These are phyloP conservation scores for Lamellibrachia columna DNA, from an alignment of 2,888 invertebrate species.

Conservation along the genomic window DNA sequence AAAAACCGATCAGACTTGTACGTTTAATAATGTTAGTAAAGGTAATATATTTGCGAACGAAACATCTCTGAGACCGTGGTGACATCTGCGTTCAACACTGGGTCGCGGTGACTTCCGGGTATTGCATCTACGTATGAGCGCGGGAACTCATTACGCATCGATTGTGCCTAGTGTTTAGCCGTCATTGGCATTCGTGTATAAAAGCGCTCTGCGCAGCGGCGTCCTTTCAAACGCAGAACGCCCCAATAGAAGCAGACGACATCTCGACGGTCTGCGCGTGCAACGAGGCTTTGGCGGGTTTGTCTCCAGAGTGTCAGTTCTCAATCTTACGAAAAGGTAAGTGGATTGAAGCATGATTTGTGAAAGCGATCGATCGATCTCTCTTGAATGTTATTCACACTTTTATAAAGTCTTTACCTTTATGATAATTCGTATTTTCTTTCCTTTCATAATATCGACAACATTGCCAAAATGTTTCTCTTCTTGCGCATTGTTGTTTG, in stretches of 20 bases:
- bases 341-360: not conserved
- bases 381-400: too few species aligned
- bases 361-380: not conserved
- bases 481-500: too few species aligned
- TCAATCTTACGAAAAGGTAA: not conserved
- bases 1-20: too few species aligned
- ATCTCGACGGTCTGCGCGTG: not conserved
- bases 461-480: too few species aligned
- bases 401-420: too few species aligned
- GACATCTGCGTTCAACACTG: not conserved
- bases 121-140: not conserved
- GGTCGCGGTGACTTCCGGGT: not conserved
- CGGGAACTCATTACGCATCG: slow-evolving; percentile 8
- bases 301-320: not conserved
- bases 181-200: not conserved
- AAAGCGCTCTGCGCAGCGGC: not conserved
- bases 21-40: too few species aligned
- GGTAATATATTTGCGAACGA: too few species aligned
- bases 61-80: not conserved
- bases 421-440: too few species aligned
- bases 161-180: not conserved
- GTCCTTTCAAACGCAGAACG: slow-evolving; percentile 7
- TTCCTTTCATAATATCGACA: too few species aligned
- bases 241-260: not conserved
- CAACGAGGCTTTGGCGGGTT: not conserved